Percentiles rank a stretch among this genome's conserved stretches.
Conservation (phyloP, 1,140 invertebrate species). For the Hormaphis cornu region DNA sequence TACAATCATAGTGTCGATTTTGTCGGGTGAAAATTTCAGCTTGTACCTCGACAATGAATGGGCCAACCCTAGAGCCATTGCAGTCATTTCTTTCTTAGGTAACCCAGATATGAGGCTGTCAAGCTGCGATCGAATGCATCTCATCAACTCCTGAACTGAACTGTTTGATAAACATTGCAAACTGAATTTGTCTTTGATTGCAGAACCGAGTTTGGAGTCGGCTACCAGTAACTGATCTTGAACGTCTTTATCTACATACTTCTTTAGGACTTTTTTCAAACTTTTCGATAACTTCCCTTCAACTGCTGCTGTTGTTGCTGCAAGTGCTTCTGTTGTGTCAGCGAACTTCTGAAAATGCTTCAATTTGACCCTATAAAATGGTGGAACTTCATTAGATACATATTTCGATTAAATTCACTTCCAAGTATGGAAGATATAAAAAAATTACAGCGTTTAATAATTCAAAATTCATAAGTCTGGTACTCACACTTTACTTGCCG, state of each 20-base stretch:
- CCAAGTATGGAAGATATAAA: no score
- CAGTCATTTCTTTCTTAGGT: constrained; percentile 83
- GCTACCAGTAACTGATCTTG: constrained; percentile 85
- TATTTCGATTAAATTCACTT: no score
- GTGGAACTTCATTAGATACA: no score
- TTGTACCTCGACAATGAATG: constrained; percentile 96
- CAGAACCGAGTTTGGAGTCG: constrained; percentile 86
- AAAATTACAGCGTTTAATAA: no score
- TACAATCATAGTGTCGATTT: constrained; percentile 99
- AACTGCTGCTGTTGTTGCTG: constrained; percentile 80
- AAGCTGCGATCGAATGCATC: constrained; percentile 88
- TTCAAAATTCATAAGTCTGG: constrained; percentile 43
- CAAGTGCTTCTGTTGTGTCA: constrained; percentile 88
- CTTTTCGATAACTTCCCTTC: constrained; percentile 93
- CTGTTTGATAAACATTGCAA: constrained; percentile 83
- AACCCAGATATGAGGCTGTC: constrained; percentile 78
- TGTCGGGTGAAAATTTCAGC: constrained; percentile 97
- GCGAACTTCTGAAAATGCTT: constrained; percentile 93
- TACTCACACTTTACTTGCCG: constrained; percentile 82
- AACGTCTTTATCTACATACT: background rate
- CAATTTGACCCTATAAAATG: constrained; percentile 68
- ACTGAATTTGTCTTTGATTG: constrained; percentile 91
- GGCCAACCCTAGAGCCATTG: constrained; percentile 93
- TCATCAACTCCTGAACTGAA: constrained; percentile 82
- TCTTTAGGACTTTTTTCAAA: constrained; percentile 65